These are phyloP conservation scores for Polydrusus pterygomalis DNA, from an alignment of 2,888 invertebrate genomes.

Conservation along the genomic window DNA sequence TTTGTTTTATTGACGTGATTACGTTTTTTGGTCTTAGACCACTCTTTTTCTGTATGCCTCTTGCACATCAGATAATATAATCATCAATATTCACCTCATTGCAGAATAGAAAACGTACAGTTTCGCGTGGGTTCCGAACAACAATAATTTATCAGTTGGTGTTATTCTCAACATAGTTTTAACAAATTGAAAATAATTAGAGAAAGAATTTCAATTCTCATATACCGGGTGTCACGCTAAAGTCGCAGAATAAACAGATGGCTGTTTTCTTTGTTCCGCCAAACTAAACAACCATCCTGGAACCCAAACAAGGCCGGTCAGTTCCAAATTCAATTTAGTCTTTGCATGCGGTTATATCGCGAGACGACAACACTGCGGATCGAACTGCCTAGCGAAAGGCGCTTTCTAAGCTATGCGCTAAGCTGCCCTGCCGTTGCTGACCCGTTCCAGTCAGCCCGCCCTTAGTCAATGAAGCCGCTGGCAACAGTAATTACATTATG, in stretches of 20 bases:
- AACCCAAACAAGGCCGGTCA: slow-evolving; percentile 80
- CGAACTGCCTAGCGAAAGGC: slow-evolving; percentile 50
- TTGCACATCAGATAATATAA: no score
- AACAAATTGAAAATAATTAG: no score
- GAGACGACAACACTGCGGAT: slow-evolving; percentile 70
- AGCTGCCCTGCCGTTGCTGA: slow-evolving; percentile 29
- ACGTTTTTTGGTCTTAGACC: no score
- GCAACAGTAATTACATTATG: slow-evolving; percentile 41
- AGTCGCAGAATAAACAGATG: slow-evolving; percentile 83
- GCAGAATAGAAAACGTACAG: no score
- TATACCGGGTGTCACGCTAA: no score
- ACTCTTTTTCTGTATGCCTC: no score
- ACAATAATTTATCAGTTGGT: no score
- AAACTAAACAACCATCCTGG: slow-evolving; percentile 82
- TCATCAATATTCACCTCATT: no score
- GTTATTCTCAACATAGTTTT: no score
- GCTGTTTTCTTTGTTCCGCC: slow-evolving; percentile 83
- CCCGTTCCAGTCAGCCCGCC: slow-evolving; percentile 39
- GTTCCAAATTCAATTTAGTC: slow-evolving; percentile 81
- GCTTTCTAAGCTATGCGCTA: slow-evolving; percentile 51
- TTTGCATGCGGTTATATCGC: slow-evolving; percentile 73
- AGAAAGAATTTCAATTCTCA: no score
- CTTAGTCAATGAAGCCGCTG: slow-evolving; percentile 11
- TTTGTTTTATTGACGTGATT: no score
- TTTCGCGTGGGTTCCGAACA: no score